Conservation (phyloP, 1,140 invertebrate species). For the Tetramorium parvispinum region DNA sequence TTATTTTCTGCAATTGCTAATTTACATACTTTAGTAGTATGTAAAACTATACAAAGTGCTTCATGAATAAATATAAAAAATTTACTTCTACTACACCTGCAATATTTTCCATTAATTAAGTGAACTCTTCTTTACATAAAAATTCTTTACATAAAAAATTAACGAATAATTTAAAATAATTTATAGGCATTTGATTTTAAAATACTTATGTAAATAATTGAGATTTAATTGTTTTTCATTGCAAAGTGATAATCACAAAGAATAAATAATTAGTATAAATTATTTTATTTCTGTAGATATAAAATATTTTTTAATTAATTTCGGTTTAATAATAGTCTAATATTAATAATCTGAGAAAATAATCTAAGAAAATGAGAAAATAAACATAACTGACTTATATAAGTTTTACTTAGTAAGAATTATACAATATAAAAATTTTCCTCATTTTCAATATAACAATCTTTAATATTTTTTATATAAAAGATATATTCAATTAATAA, state of each 20-base stretch:
- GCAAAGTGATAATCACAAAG: background rate
- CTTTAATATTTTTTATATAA: background rate
- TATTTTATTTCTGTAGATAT: too few species aligned
- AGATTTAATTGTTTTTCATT: background rate
- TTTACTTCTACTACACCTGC: background rate
- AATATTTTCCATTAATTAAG: background rate
- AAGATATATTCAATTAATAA: background rate
- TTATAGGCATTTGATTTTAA: background rate
- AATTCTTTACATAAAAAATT: background rate
- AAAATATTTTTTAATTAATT: background rate
- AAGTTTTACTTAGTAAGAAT: background rate
- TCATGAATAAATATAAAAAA: conserved; percentile 16
- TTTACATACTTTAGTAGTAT: background rate
- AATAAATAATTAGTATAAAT: background rate
- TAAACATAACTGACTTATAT: background rate
- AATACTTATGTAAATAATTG: background rate
- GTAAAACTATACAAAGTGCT: background rate
- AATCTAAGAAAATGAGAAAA: background rate
- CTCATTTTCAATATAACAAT: background rate
- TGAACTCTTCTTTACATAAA: background rate
- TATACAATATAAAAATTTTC: background rate
- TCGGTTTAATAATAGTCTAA: background rate
- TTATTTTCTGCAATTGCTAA: conserved; percentile 3
- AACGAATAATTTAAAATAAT: background rate
- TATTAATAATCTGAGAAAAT: background rate